Evolutionary conservation across 2,888 invertebrate genomes (phyloP).

Genomic region (Ditylenchus weischeri): DNA sequence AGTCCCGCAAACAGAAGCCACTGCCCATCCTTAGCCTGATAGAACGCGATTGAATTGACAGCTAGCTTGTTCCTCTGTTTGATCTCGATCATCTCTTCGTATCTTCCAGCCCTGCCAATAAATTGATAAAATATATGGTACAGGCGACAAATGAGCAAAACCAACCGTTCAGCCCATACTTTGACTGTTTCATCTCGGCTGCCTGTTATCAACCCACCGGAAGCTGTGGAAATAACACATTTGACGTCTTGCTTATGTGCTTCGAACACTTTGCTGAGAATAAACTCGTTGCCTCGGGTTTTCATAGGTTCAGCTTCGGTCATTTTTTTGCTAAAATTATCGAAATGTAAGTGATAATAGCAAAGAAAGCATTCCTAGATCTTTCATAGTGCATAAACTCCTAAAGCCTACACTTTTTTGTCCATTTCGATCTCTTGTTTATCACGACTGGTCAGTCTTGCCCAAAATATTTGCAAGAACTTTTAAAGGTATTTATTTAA

Average conservation of each 20-base stretch:
- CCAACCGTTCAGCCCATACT: constrained; percentile 8
- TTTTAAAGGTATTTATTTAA: too few species aligned
- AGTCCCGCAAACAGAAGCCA: constrained; percentile 35
- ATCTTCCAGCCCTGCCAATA: background rate
- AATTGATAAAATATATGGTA: background rate
- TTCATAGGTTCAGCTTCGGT: too few species aligned
- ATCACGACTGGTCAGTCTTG: too few species aligned
- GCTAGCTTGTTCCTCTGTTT: background rate
- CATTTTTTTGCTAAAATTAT: too few species aligned
- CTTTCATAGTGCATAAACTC: too few species aligned
- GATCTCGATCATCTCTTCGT: constrained; percentile 9
- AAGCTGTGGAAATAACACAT: background rate
- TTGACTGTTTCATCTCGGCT: constrained; percentile 8
- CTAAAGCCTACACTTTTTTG: too few species aligned
- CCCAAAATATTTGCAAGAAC: too few species aligned
- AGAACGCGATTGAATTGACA: constrained; percentile 7
- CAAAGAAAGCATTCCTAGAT: too few species aligned
- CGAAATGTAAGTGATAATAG: too few species aligned
- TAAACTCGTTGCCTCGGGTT: too few species aligned
- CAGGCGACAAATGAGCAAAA: background rate
- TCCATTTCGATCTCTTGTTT: too few species aligned
- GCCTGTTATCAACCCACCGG: background rate
- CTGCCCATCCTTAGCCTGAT: background rate
- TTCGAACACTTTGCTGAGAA: constrained; percentile 7
- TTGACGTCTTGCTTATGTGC: constrained; percentile 10